Evolutionary conservation across 2,797 vertebrate genomes (phyloP).

Genomic region (Onychomys leucogaster): DNA sequence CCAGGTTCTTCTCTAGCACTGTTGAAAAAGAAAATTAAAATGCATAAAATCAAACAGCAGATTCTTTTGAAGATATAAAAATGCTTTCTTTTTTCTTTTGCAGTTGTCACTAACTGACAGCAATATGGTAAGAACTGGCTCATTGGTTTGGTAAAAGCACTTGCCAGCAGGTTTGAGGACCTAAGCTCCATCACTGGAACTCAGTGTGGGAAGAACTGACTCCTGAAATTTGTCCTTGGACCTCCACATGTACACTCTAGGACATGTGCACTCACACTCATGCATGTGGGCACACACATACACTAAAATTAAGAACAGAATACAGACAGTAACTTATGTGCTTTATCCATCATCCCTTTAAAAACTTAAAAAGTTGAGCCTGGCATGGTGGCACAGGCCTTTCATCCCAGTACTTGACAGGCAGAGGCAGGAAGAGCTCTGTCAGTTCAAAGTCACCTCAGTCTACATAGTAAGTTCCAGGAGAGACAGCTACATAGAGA

Average conservation of each 20-base stretch:
- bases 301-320: neutral
- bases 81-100: neutral
- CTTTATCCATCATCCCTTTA: neutral
- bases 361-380: neutral
- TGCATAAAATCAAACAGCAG: neutral
- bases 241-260: neutral
- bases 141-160: neutral
- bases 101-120: too few relatives aligned
- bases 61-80: neutral
- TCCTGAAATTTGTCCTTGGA: neutral
- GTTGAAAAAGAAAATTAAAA: neutral
- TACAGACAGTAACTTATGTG: neutral
- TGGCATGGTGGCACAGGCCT: fast-evolving
- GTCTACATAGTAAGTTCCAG: neutral
- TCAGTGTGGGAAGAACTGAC: neutral
- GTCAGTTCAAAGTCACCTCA: neutral
- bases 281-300: neutral
- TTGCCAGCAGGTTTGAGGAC: neutral
- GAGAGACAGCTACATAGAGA: neutral
- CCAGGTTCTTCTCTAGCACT: neutral
- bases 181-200: neutral
- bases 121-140: neutral
- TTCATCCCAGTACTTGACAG: too few relatives aligned
- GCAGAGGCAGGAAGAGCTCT: neutral
- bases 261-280: neutral